phyloP scores from a whole-genome alignment of 2,113 vertebrate species.

The Pteropus alecto region DNA sequence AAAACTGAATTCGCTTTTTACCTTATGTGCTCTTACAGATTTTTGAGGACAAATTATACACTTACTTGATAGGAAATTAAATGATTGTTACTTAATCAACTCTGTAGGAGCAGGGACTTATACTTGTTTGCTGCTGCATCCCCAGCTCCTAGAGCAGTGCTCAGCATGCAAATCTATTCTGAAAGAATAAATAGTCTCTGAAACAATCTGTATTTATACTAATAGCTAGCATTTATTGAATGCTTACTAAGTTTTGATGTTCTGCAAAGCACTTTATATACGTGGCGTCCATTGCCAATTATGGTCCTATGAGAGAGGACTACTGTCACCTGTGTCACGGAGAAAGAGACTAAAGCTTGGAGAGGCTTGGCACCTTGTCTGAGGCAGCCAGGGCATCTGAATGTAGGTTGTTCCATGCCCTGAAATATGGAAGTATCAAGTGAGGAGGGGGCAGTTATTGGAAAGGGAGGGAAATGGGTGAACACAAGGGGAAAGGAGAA shows the following conservation, averaged over 20 bases:
- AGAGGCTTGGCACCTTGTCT: background rate
- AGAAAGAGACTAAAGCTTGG: background rate
- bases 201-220: background rate
- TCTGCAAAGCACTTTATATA: slow-evolving; percentile 3
- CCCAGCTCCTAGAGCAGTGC: background rate
- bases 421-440: background rate
- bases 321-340: background rate
- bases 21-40: background rate
- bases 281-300: background rate
- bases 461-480: background rate
- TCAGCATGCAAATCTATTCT: background rate
- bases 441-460: background rate
- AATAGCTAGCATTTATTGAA: background rate
- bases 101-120: background rate
- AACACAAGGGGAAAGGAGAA: background rate
- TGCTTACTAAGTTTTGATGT: background rate
- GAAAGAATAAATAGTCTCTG: slow-evolving; percentile 1
- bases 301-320: background rate
- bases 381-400: background rate
- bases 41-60: background rate
- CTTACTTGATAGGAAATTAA: slow-evolving; percentile 24
- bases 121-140: background rate
- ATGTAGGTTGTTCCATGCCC: background rate
- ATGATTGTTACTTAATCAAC: background rate
- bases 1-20: slow-evolving; percentile 15